Percentiles rank a stretch among this genome's conserved stretches.
phyloP scores from a whole-genome alignment of 2,113 vertebrate genomes.

The Tyto alba region DNA sequence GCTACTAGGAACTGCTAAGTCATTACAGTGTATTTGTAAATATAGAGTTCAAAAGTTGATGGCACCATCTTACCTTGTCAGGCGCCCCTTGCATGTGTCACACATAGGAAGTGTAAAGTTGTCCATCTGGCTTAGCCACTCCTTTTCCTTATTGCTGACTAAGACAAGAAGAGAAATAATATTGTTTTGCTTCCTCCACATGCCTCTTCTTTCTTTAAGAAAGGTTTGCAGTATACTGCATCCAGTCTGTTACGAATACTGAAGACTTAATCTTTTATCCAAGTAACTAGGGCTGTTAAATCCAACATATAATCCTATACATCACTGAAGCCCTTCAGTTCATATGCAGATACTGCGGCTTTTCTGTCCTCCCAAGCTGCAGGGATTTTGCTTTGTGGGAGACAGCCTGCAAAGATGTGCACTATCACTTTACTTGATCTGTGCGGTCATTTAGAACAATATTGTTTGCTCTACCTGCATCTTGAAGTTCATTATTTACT shows the following conservation, averaged over 20 bases:
- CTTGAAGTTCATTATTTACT: background rate
- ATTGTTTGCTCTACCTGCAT: background rate
- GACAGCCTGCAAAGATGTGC: background rate
- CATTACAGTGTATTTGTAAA: background rate
- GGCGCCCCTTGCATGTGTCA: background rate
- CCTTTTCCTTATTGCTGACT: background rate
- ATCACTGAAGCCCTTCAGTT: background rate
- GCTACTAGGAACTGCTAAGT: background rate
- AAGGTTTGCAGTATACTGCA: background rate
- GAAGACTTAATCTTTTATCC: background rate
- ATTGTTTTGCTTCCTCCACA: background rate
- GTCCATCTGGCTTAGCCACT: background rate
- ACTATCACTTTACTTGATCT: fast-evolving
- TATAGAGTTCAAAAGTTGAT: background rate
- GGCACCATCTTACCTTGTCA: background rate
- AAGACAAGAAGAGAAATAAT: background rate
- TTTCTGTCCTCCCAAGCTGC: background rate
- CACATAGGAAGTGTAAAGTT: background rate
- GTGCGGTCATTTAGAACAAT: background rate
- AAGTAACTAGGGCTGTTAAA: background rate
- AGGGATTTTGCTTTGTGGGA: background rate
- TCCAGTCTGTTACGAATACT: background rate
- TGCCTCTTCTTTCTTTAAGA: background rate
- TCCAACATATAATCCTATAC: background rate
- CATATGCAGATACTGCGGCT: background rate